A percentile compares a stretch with the other conserved stretches of the same genome.
These are phyloP conservation scores for Botia kubotai DNA, from an alignment of 2,797 vertebrate genomes.

Conservation along the genomic window DNA sequence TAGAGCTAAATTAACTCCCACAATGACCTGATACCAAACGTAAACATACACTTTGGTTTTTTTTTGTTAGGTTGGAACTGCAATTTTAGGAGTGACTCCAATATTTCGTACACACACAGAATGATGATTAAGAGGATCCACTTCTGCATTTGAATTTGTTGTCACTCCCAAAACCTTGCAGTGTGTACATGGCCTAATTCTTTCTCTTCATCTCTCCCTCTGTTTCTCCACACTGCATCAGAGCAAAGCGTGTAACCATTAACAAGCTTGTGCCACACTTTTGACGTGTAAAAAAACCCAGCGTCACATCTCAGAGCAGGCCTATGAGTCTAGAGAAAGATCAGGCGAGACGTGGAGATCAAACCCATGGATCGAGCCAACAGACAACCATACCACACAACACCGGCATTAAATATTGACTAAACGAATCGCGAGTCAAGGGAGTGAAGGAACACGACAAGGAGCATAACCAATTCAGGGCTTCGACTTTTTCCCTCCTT, in stretches of 20 bases:
- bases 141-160: neutral
- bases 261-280: conserved; percentile 43
- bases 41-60: too few species aligned
- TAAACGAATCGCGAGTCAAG: conserved; percentile 56
- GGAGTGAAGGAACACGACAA: conserved; percentile 61
- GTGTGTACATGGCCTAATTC: neutral
- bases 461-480: conserved; percentile 64
- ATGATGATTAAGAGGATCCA: too few species aligned
- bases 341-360: conserved; percentile 56
- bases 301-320: conserved; percentile 11
- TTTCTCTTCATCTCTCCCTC: neutral
- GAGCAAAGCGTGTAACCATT: conserved; percentile 13
- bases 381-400: conserved; percentile 44
- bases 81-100: too few species aligned
- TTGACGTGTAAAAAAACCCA: conserved; percentile 18
- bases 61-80: too few species aligned
- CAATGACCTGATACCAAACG: too few species aligned
- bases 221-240: conserved; percentile 21
- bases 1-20: too few species aligned
- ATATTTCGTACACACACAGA: too few species aligned
- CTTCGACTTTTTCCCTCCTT: conserved; percentile 50
- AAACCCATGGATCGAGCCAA: conserved; percentile 46
- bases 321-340: conserved; percentile 45
- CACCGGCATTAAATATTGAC: conserved; percentile 63
- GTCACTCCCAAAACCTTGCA: neutral